phyloP scores from a whole-genome alignment of 2,888 invertebrate genomes.

The Torymus auratus region DNA sequence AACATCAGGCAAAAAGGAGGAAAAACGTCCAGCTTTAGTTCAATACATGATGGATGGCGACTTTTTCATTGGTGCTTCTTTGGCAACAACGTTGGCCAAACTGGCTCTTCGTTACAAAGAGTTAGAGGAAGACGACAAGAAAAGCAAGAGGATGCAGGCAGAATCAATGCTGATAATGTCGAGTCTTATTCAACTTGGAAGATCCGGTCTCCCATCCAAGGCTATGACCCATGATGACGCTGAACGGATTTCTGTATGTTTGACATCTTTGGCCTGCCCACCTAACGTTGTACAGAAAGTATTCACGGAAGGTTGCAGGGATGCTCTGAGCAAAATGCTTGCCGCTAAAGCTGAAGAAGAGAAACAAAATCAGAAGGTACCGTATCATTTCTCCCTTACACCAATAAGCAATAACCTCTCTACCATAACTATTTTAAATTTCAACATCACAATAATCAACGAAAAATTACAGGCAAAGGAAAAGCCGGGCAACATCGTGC shows the following conservation, averaged over 20 bases:
- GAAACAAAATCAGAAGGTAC: slow-evolving; percentile 79
- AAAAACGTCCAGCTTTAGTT: slow-evolving; percentile 87
- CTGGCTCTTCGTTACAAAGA: slow-evolving; percentile 82
- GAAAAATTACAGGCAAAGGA: slow-evolving; percentile 80
- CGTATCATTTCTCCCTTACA: background rate
- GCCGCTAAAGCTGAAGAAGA: slow-evolving; percentile 87
- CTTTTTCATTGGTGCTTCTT: slow-evolving; percentile 95
- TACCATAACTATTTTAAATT: too few relatives aligned
- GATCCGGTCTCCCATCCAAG: slow-evolving; percentile 80
- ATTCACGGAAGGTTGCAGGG: slow-evolving; percentile 86
- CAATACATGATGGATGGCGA: slow-evolving; percentile 95
- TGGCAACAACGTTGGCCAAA: slow-evolving; percentile 94
- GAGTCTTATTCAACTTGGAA: slow-evolving; percentile 89
- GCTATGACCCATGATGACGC: slow-evolving; percentile 97
- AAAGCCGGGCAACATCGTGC: slow-evolving; percentile 83
- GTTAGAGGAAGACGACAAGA: slow-evolving; percentile 67
- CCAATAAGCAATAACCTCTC: background rate
- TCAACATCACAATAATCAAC: too few relatives aligned
- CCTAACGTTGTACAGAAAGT: slow-evolving; percentile 83
- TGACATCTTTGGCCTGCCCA: slow-evolving; percentile 85
- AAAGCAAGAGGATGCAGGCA: slow-evolving; percentile 82
- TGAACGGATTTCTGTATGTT: slow-evolving; percentile 91
- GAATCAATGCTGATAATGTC: slow-evolving; percentile 94
- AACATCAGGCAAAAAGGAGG: slow-evolving; percentile 80
- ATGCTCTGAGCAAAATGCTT: slow-evolving; percentile 89